Evolutionary conservation across 2,113 vertebrate genomes (phyloP), one percentile per base, ranked within the genome.

Genomic region (Anarrhichthys ocellatus): DNA sequence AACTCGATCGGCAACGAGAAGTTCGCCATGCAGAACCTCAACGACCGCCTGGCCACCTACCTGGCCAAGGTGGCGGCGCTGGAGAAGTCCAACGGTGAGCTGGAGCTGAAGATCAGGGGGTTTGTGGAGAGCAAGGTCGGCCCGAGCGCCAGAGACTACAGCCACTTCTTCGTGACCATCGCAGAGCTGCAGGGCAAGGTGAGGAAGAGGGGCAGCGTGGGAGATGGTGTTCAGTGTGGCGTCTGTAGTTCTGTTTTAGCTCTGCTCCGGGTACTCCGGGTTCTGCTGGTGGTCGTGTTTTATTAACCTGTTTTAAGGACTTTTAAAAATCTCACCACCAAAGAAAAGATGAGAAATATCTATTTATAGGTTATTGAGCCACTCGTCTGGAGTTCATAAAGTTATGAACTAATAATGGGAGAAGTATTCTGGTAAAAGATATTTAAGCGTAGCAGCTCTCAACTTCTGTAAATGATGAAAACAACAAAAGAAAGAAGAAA

Each of bases 11-110:
- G 90, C 68, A 95, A 95, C 50, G 92, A 94, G 88, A 96, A 96
- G 93, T 84, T 88, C 81, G 71, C 91, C 83, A 93, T 96, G 95
- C 93, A 93, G 87, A 95, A 95, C 87, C 93, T 95, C 20, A 96
- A 96, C 56, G 94, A 96, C 84, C 95, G 95, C 0, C 92, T 96
- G 88, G 91, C 94, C 61, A 0, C 76, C 61, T 96, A 96, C 91
- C 92, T 96, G 89, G 89, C 59, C 13, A 95, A 95, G 92, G 95
- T 96, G 24, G 7, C 66, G 7, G 36, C 20, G 29, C 89, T 96
- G 90, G 95, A 96, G 88, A 88, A 81, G 83, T 88, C 93, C 85
- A 96, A 96, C 46, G 64, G 70, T 0, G 92, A 94, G 1, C 89
- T 96, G 86, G 95, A 96, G 92, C 72, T 93, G 76, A 95, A 96